Evolutionary conservation across 2,888 invertebrate genomes (phyloP).

Genomic region (Pachydiplax longipennis): DNA sequence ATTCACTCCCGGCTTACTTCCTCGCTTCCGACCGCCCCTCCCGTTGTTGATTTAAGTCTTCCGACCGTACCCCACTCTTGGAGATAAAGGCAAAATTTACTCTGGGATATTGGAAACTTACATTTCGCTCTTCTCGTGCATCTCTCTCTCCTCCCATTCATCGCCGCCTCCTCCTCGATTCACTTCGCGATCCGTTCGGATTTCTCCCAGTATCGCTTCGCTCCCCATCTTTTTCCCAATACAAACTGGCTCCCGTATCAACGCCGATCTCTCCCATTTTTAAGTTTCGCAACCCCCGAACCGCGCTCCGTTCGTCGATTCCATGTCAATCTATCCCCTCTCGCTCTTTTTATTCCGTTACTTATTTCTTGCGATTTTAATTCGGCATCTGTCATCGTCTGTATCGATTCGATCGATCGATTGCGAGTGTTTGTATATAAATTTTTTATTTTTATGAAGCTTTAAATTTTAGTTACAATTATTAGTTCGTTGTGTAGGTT

Average conservation of each 20-base stretch:
- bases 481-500: no score
- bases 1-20: neutral
- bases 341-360: neutral
- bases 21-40: neutral
- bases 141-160: neutral
- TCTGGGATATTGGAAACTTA: slow-evolving; percentile 20
- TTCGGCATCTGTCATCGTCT: neutral
- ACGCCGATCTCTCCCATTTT: no score
- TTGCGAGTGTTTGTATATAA: no score
- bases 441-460: no score
- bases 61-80: neutral
- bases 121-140: neutral
- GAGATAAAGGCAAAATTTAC: slow-evolving; percentile 20
- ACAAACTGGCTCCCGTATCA: no score
- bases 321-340: neutral
- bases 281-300: neutral
- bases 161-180: neutral
- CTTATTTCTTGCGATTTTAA: neutral
- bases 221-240: no score
- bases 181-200: no score
- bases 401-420: no score
- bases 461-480: no score
- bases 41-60: slow-evolving; percentile 2
- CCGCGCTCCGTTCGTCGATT: neutral
- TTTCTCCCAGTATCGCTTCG: no score